phyloP scores from a whole-genome alignment of 2,113 vertebrate genomes.

The Brachypteracias leptosomus region DNA sequence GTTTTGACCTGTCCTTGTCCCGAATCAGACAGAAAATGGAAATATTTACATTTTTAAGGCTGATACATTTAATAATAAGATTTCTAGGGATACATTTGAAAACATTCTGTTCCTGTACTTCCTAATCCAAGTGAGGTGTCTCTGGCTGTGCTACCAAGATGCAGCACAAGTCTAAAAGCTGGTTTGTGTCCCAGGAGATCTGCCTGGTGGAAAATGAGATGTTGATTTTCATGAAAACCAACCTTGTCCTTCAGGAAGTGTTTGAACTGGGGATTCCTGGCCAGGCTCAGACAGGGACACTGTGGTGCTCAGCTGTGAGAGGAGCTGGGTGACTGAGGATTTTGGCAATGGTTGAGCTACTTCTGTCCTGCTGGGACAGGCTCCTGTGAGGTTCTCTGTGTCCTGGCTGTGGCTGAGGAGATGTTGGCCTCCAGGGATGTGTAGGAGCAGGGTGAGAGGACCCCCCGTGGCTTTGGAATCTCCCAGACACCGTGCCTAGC shows the following conservation, averaged over 20 bases:
- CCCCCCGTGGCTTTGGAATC: not conserved
- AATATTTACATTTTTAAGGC: not conserved
- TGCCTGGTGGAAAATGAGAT: not conserved
- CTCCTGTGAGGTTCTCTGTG: not conserved
- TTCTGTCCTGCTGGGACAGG: not conserved
- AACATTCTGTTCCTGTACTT: not conserved
- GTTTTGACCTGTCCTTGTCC: not conserved
- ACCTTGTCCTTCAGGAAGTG: not conserved
- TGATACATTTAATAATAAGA: not conserved
- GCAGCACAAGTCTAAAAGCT: not conserved
- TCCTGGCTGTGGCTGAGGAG: not conserved
- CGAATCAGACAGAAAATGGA: not conserved
- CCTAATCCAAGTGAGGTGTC: not conserved
- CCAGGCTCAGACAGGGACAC: not conserved
- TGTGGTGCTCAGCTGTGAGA: not conserved
- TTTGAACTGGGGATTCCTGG: not conserved
- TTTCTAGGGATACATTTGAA: not conserved
- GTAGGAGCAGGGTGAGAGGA: not conserved
- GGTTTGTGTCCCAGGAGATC: not conserved
- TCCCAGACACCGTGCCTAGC: not conserved
- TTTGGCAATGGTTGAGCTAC: not conserved
- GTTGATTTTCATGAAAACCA: slow-evolving; percentile 3
- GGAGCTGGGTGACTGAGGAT: not conserved
- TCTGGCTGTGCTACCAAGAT: not conserved
- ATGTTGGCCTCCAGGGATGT: not conserved